Evolutionary conservation across 2,888 invertebrate species (phyloP).

Genomic region (Eueremaeus valkanovi): DNA sequence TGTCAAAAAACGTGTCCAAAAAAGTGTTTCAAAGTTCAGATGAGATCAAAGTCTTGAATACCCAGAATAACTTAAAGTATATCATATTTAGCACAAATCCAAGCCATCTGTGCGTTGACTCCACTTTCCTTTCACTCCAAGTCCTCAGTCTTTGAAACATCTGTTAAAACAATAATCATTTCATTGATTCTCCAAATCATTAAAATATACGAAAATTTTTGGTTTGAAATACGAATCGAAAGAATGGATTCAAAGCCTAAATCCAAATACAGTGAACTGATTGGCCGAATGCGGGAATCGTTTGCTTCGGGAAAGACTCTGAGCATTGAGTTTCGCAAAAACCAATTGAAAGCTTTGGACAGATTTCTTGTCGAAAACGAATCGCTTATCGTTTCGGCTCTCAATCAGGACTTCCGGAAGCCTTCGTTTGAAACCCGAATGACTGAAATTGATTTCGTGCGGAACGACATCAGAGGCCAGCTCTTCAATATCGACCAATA

Average conservation of each 20-base stretch:
- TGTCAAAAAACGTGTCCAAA: neutral
- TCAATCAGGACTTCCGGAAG: constrained; percentile 72
- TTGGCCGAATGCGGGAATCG: constrained; percentile 58
- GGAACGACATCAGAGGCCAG: constrained; percentile 69
- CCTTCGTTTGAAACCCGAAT: constrained; percentile 63
- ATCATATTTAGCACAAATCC: no score
- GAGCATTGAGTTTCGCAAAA: constrained; percentile 70
- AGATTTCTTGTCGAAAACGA: constrained; percentile 76
- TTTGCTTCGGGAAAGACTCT: constrained; percentile 77
- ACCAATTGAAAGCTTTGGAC: constrained; percentile 70
- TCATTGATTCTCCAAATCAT: no score
- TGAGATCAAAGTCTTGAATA: neutral
- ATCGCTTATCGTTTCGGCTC: constrained; percentile 66
- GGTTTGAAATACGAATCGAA: no score
- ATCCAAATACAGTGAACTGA: constrained; percentile 2
- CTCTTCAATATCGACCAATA: constrained; percentile 71
- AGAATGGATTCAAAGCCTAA: neutral
- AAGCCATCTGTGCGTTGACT: no score
- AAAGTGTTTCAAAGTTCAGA: neutral
- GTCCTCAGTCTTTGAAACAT: neutral
- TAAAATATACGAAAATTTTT: no score
- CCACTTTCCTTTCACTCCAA: no score
- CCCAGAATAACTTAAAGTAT: no score
- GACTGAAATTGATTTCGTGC: constrained; percentile 70
- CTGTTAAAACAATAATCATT: no score